Evolutionary conservation across 2,797 vertebrate species (phyloP).

Genomic region (Girardinus metallicus): DNA sequence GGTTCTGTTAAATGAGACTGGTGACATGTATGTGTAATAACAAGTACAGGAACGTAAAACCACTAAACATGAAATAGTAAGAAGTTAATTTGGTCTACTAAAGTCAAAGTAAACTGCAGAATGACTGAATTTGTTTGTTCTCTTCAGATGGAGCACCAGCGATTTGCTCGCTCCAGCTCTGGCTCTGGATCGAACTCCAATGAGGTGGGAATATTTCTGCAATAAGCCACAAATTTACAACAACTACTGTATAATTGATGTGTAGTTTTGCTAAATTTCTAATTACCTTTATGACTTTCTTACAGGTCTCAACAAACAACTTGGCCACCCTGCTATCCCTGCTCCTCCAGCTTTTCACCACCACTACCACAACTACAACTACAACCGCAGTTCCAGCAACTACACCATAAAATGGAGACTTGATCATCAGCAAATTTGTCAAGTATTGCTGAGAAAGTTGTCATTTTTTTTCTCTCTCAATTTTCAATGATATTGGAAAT

Average conservation of each 20-base stretch:
- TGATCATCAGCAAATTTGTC: not conserved
- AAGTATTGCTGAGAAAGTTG: not conserved
- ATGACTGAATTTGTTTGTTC: not conserved
- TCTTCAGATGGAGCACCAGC: not conserved
- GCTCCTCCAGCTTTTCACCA: not conserved
- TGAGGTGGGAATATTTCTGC: conserved; percentile 3
- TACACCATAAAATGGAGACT: not conserved
- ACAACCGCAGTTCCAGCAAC: not conserved
- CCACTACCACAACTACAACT: not conserved
- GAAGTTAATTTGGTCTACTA: not conserved
- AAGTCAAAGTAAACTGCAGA: not conserved
- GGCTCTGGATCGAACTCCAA: not conserved
- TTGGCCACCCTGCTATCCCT: not conserved
- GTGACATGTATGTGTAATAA: no score
- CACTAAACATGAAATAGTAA: no score
- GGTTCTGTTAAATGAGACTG: not conserved
- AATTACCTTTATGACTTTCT: not conserved
- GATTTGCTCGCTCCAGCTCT: not conserved
- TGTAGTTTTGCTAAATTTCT: not conserved
- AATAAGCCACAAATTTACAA: not conserved
- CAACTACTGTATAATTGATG: not conserved
- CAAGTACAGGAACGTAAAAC: no score
- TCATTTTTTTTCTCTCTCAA: not conserved
- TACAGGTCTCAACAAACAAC: not conserved
- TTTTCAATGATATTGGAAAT: not conserved